These are phyloP conservation scores for Acomys russatus DNA, from an alignment of 2,797 vertebrate genomes.

Conservation along the genomic window DNA sequence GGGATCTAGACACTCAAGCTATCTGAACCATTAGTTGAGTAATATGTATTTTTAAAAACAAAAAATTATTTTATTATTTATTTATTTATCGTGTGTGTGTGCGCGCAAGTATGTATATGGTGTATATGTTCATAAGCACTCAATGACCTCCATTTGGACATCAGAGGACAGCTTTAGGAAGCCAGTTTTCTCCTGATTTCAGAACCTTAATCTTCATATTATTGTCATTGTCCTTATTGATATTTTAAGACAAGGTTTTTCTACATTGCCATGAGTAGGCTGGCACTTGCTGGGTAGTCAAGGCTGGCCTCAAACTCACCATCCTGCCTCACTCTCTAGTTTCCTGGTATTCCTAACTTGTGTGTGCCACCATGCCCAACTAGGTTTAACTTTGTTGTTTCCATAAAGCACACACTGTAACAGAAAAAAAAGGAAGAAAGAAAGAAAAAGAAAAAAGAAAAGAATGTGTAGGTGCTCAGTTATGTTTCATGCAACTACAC, in stretches of 20 bases:
- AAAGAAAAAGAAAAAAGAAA: not conserved
- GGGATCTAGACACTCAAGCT: not conserved
- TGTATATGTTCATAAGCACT: too few relatives aligned
- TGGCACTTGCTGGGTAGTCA: not conserved
- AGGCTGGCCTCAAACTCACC: not conserved
- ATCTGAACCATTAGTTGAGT: not conserved
- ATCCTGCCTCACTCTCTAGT: not conserved
- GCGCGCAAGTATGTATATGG: not conserved
- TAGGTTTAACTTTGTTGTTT: conserved; percentile 32
- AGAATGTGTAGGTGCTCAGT: not conserved
- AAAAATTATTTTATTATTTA: not conserved
- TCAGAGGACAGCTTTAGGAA: not conserved
- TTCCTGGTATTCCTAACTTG: too few relatives aligned
- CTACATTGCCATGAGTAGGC: too few relatives aligned
- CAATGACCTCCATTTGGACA: not conserved
- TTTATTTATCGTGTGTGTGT: not conserved
- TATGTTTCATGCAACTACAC: not conserved
- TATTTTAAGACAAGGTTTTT: not conserved
- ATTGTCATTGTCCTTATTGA: not conserved
- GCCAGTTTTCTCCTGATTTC: not conserved
- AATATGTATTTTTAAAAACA: not conserved
- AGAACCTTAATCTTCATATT: not conserved
- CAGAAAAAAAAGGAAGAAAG: not conserved
- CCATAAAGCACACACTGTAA: not conserved
- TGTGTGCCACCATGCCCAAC: not conserved